Evolutionary conservation across 2,113 vertebrate species (phyloP), one percentile per base, ranked within the genome.

Genomic region (Atractosteus spatula): DNA sequence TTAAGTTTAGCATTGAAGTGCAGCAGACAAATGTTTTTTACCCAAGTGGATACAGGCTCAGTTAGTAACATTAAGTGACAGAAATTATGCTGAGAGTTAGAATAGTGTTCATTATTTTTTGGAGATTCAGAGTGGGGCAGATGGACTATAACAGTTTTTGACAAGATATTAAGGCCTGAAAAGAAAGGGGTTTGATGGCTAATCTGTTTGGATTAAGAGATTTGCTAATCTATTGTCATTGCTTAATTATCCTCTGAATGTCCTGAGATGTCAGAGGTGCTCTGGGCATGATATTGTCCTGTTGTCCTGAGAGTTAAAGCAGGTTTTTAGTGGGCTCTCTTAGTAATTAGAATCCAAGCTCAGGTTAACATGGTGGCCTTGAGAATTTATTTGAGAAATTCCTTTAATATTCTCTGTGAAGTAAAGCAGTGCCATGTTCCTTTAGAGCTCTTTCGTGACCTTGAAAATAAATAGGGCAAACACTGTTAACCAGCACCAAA

Each of bases 171-270:
- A 41, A 6, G 45, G 16, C 55, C 55, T 59, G 43, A 41, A 57
- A 61, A 63, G 54, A 29, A 29, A 42, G 11, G 59, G 57, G 0
- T 45, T 51, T 7, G 61, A 41, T 44, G 51, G 29, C 57, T 69
- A 55, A 74, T 70, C 67, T 56, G 62, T 1, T 10, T 6, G 47
- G 67, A 74, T 74, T 69, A 74, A 45, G 6, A 43, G 66, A 66
- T 17, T 66, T 16, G 8, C 42, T 66, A 59, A 29, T 72, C 71
- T 62, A 61, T 41, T 45, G 59, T 59, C 5, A 41, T 51, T 54
- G 43, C 59, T 63, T 66, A 42, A 63, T 17, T 66, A 16, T 41
- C 41, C 41, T 42, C 54, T 17, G 63, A 11, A 44, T 66, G 47
- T 56, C 71, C n/a, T 54, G 72, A 13, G 42, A 10, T 6, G 7